Base-by-base conservation (phyloP, 2,888 invertebrate genomes). In the Sepiola atlantica region DNA sequence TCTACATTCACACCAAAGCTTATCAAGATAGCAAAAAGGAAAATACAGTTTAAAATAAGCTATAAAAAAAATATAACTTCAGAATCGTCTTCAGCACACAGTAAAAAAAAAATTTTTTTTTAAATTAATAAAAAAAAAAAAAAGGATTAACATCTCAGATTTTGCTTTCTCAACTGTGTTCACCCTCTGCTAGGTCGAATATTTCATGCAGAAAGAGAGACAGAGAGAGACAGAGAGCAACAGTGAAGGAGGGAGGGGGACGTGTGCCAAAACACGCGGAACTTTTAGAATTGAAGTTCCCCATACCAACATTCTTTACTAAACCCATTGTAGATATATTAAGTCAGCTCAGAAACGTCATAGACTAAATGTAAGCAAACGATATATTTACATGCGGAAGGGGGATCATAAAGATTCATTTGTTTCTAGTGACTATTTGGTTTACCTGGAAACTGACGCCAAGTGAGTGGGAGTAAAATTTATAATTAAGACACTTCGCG, bases 11-110 rank as follows among this genome's bases (percentile, higher is more conserved):
- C 92, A 92, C 92, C 28, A 92, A 92, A 92, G 92, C 92, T 92
- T 92, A 90, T 90, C 90, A 92, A 92, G 92, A 55, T 92, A 54
- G 54, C 92, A 92, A 55, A 92, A 54, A 28, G 35, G 35, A 91
- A 91, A 91, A 91, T n/a, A 92, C n/a, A n/a, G 24, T 92, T 92
- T 92, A 18, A 55, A 55, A 54, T 92, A 92, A 92, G 92, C 92
- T 92, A 90, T 90, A 92, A 54, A 92, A 77, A n/a, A 77, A 92
- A 92, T 92, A 92, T 92, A 92, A 92, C 92, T 92, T 92, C 92
- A 92, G 92, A 92, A 92, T 92, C 92, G 24, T n/a, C 55, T 92
- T 92, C 35, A 28, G 16, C 77, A n/a, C 77, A 77, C 61, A 61
- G 21, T 28, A 61, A 61, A 20, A 61, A 0, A 61, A 28, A 10